Evolutionary conservation across 2,113 vertebrate genomes (phyloP).

Genomic region (Parotia lawesii): DNA sequence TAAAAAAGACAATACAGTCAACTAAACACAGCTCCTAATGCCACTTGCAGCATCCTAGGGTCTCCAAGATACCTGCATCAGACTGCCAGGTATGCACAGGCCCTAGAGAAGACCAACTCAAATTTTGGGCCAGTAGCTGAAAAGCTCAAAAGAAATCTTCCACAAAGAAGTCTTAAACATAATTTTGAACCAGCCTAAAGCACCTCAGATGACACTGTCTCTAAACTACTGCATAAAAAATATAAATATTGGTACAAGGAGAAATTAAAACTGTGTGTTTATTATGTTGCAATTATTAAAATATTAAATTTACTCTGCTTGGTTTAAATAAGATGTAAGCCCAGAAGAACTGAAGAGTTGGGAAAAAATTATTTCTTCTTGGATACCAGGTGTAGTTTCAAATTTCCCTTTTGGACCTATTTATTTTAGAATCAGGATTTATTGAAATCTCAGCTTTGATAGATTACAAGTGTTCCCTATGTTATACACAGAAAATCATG

Average conservation of each 20-base stretch:
- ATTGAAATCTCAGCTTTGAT: not conserved
- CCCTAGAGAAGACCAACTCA: not conserved
- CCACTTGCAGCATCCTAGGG: not conserved
- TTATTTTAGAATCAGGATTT: not conserved
- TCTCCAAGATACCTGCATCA: not conserved
- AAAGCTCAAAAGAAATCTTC: not conserved
- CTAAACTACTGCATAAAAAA: not conserved
- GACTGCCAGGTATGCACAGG: not conserved
- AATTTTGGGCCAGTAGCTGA: not conserved
- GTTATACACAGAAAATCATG: not conserved
- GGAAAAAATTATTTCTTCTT: not conserved
- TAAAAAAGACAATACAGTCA: not conserved
- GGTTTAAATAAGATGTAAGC: not conserved
- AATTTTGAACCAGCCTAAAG: not conserved
- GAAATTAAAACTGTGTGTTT: not conserved
- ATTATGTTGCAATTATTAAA: not conserved
- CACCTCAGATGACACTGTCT: not conserved
- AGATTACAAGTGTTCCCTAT: not conserved
- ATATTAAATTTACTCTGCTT: not conserved
- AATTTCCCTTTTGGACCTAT: not conserved
- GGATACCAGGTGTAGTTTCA: not conserved
- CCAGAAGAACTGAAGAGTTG: not conserved
- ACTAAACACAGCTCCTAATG: not conserved
- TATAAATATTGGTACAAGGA: not conserved
- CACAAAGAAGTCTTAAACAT: not conserved